Conservation (phyloP, 2,113 vertebrate species). For the Salvelinus alpinus region DNA sequence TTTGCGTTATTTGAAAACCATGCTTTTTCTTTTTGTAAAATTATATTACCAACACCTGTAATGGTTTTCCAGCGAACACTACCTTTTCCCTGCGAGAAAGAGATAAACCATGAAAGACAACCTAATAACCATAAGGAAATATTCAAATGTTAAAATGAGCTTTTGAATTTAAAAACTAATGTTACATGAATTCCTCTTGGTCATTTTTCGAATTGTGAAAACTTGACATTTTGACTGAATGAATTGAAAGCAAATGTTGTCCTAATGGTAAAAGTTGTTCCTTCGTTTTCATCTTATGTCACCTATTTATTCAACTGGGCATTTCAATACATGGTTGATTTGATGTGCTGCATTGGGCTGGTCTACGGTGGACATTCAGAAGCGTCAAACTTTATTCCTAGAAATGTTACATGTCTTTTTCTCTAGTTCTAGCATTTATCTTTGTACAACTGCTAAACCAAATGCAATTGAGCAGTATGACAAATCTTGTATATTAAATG, state of each 20-base stretch:
- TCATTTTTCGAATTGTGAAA: conserved; percentile 13
- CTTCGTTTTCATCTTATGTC: background rate
- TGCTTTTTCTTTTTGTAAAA: conserved; percentile 59
- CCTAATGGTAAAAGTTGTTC: conserved; percentile 2
- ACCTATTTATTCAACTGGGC: conserved; percentile 30
- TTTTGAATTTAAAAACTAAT: conserved; percentile 32
- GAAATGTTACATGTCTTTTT: conserved; percentile 60
- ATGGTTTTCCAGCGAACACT: conserved; percentile 69
- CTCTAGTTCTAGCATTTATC: conserved; percentile 66
- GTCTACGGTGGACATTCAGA: conserved; percentile 48
- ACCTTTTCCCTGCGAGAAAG: conserved; percentile 38
- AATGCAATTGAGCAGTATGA: conserved; percentile 65
- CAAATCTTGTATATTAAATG: conserved; percentile 50
- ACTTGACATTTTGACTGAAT: conserved; percentile 4
- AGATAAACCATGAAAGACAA: conserved; percentile 65
- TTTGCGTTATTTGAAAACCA: conserved; percentile 71
- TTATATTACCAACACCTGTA: conserved; percentile 62
- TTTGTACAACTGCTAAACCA: conserved; percentile 65
- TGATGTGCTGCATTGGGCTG: conserved; percentile 5
- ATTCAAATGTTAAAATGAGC: conserved; percentile 16
- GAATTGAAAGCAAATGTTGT: background rate
- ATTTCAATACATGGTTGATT: conserved; percentile 36
- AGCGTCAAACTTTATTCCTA: conserved; percentile 60
- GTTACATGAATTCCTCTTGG: conserved; percentile 20
- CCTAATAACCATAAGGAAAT: conserved; percentile 40